These are phyloP conservation scores for Camponotus pennsylvanicus DNA, from an alignment of 1,140 invertebrate species.

Conservation along the genomic window DNA sequence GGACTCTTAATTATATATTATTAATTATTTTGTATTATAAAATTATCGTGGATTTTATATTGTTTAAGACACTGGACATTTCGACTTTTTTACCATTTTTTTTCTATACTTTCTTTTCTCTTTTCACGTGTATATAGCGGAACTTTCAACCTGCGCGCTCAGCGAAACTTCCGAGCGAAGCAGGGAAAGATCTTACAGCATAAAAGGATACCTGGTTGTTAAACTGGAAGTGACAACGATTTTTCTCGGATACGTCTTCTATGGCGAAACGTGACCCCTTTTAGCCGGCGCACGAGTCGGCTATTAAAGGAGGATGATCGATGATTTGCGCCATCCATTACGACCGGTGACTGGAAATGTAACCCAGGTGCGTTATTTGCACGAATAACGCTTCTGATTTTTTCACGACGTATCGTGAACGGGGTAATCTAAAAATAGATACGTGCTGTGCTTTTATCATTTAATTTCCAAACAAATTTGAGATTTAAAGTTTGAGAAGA, in stretches of 20 bases:
- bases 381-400: conserved; percentile 35
- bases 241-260: conserved; percentile 80
- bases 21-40: conserved; percentile 5
- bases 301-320: conserved; percentile 83
- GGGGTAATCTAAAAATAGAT: background rate
- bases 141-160: conserved; percentile 31
- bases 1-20: background rate
- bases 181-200: conserved; percentile 23
- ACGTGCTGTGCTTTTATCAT: background rate
- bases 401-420: background rate
- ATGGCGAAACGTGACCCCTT: conserved; percentile 74
- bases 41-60: background rate
- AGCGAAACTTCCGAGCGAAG: conserved; percentile 39
- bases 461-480: conserved; percentile 5
- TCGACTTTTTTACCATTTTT: background rate
- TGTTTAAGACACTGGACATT: background rate
- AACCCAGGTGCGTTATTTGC: conserved; percentile 51
- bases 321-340: conserved; percentile 78
- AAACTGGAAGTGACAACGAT: conserved; percentile 80
- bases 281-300: conserved; percentile 62
- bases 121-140: background rate
- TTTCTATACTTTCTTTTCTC: background rate
- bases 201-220: conserved; percentile 67
- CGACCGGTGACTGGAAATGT: conserved; percentile 53
- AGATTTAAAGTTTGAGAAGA: background rate